Percentiles rank a stretch among this genome's conserved stretches.
phyloP scores from a whole-genome alignment of 2,113 vertebrate species.

The Miniopterus natalensis region DNA sequence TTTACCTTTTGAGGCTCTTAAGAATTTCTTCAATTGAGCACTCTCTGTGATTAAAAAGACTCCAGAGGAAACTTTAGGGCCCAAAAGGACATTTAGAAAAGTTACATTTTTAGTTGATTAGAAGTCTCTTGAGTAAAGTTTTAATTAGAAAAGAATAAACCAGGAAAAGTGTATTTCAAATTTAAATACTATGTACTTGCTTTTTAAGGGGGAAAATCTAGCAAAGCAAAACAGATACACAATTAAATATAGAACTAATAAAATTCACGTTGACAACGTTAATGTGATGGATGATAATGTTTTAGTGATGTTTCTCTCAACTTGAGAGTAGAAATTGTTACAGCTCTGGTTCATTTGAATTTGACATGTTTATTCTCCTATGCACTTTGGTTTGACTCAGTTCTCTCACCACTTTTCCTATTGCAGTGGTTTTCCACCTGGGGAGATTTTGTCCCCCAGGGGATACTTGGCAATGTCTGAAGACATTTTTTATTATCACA shows the following conservation, averaged over 20 bases:
- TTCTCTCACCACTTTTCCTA: not conserved
- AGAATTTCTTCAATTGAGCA: slow-evolving; percentile 56
- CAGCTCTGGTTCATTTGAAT: slow-evolving; percentile 24
- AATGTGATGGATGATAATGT: not conserved
- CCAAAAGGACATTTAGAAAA: slow-evolving; percentile 22
- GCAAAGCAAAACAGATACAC: slow-evolving; percentile 26
- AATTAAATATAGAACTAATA: slow-evolving; percentile 42
- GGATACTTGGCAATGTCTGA: not conserved
- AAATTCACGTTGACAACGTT: not conserved
- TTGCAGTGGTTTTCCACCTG: not conserved
- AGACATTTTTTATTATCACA: not conserved
- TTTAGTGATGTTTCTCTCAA: slow-evolving; percentile 30
- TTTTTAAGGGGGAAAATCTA: slow-evolving; percentile 17
- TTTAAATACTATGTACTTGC: slow-evolving; percentile 1
- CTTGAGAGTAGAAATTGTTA: not conserved
- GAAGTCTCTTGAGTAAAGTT: not conserved
- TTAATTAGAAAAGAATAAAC: slow-evolving; percentile 25
- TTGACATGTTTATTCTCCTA: slow-evolving; percentile 11
- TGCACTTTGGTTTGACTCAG: not conserved
- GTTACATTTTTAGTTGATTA: not conserved
- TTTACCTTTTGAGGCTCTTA: slow-evolving; percentile 7
- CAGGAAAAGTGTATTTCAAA: not conserved
- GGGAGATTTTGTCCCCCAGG: not conserved
- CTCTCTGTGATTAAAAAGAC: not conserved
- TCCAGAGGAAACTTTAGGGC: slow-evolving; percentile 10